Conservation (phyloP, 2,797 vertebrate genomes). For the Poecilia picta region DNA sequence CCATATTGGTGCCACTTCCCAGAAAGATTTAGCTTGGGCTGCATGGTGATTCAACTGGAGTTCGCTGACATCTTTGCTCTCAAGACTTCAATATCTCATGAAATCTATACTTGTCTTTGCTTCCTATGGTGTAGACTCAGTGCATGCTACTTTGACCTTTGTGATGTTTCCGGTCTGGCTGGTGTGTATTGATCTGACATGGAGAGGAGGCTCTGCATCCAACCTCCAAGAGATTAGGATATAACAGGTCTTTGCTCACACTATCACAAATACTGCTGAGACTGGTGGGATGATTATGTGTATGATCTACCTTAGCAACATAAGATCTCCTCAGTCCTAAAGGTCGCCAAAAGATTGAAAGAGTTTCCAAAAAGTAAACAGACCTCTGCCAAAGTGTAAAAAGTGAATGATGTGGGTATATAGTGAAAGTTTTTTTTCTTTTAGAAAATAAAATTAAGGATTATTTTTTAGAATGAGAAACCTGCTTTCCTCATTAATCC, state of each 20-base stretch:
- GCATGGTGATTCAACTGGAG: not conserved
- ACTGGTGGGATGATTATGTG: not conserved
- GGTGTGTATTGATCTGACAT: conserved; percentile 52
- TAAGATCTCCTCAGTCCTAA: not conserved
- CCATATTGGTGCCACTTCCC: not conserved
- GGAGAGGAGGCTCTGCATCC: conserved; percentile 5
- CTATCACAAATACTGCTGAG: not conserved
- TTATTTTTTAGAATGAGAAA: not conserved
- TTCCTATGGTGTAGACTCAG: conserved; percentile 21
- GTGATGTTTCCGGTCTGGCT: conserved; percentile 27
- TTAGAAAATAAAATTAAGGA: not conserved
- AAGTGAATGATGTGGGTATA: not conserved
- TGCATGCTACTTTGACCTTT: conserved; percentile 44
- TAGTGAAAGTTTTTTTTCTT: not conserved
- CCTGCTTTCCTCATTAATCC: conserved; percentile 21
- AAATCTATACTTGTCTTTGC: conserved; percentile 27
- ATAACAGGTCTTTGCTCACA: conserved; percentile 5
- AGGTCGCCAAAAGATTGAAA: not conserved
- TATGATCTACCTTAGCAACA: conserved; percentile 3
- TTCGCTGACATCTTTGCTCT: conserved; percentile 12
- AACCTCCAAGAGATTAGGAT: conserved; percentile 18
- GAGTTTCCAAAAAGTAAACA: conserved; percentile 13
- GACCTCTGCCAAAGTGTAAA: not conserved
- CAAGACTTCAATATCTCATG: conserved; percentile 36
- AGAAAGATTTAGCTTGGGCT: not conserved